Conservation (phyloP, 2,888 invertebrate species). For the Hydrotaea cyrtoneurina region DNA sequence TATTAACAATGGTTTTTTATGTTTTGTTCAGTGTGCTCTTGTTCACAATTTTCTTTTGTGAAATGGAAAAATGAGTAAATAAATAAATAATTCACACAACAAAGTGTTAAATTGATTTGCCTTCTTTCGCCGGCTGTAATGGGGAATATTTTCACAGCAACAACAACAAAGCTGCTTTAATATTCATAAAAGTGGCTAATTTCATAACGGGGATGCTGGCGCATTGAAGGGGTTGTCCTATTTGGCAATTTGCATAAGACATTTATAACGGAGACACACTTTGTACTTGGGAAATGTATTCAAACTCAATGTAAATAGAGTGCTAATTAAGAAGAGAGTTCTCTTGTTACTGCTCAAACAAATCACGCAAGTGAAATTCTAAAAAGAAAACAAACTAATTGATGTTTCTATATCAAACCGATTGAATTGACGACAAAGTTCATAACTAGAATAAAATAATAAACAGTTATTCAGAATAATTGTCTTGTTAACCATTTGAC, state of each 20-base stretch:
- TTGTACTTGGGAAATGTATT: not conserved
- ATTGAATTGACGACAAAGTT: no score
- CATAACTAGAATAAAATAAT: no score
- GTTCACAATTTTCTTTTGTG: conserved; percentile 1
- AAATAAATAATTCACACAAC: conserved; percentile 78
- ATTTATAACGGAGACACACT: conserved; percentile 5
- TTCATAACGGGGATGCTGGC: not conserved
- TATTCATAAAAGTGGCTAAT: conserved; percentile 41
- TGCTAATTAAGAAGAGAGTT: not conserved
- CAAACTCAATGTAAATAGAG: not conserved
- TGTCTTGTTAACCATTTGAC: no score
- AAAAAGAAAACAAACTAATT: no score
- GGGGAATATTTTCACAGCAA: not conserved
- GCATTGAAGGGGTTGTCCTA: not conserved
- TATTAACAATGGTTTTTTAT: conserved; percentile 14
- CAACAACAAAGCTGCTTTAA: conserved; percentile 8
- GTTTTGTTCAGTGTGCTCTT: not conserved
- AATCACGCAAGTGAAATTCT: no score
- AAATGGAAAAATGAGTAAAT: conserved; percentile 2
- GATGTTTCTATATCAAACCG: no score
- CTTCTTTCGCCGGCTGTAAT: conserved; percentile 31
- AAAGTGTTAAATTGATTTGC: conserved; percentile 78
- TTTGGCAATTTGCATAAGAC: conserved; percentile 8
- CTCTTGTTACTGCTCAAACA: not conserved
- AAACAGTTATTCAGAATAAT: no score